phyloP scores from a whole-genome alignment of 1,140 invertebrate genomes.

The Drosophila arawakana region DNA sequence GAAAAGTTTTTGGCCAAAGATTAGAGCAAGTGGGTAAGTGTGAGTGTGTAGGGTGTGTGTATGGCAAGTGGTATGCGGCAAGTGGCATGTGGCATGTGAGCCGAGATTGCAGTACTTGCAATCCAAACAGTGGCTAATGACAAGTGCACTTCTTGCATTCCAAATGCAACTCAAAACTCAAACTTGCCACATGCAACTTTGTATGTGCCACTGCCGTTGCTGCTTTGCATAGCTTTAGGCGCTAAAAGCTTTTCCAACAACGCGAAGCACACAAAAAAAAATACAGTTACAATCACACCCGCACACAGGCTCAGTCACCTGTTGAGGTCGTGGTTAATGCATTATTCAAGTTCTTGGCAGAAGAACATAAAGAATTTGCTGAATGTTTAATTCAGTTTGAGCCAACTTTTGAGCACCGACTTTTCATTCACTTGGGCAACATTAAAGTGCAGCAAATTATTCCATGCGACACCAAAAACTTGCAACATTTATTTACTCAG shows the following conservation, averaged over 20 bases:
- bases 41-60: conserved; percentile 31
- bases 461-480: conserved; percentile 44
- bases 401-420: neutral
- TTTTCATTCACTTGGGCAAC: conserved; percentile 23
- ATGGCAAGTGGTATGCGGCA: neutral
- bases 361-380: conserved; percentile 23
- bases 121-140: conserved; percentile 54
- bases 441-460: conserved; percentile 75
- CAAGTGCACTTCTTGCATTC: conserved; percentile 48
- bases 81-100: conserved; percentile 36
- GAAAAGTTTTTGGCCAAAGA: conserved; percentile 72
- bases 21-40: conserved; percentile 47
- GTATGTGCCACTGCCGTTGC: conserved; percentile 7
- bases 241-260: conserved; percentile 68
- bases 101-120: conserved; percentile 23
- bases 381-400: conserved; percentile 60
- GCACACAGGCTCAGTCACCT: conserved; percentile 32
- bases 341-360: conserved; percentile 70
- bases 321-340: conserved; percentile 49
- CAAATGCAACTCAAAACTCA: conserved; percentile 26
- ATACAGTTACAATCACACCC: conserved; percentile 29
- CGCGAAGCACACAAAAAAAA: neutral
- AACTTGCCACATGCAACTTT: conserved; percentile 34
- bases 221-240: conserved; percentile 74
- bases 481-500: conserved; percentile 76